Percentiles rank a stretch among this genome's conserved stretches.
phyloP scores from a whole-genome alignment of 2,888 invertebrate species.

The Synergus gifuensis region DNA sequence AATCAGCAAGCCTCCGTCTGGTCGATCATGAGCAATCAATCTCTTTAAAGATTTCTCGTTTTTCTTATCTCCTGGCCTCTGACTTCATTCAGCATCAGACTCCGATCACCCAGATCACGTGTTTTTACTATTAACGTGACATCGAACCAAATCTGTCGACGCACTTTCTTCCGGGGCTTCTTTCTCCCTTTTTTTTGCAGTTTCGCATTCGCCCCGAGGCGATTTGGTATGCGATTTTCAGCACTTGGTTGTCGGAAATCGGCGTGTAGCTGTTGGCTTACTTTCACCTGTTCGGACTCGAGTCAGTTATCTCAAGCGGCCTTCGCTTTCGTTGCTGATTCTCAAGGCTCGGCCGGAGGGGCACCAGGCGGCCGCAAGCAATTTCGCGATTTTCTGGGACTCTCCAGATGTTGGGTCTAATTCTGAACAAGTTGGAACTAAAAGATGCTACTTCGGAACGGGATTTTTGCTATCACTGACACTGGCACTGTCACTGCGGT shows the following conservation, averaged over 20 bases:
- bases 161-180: neutral
- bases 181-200: neutral
- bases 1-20: neutral
- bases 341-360: neutral
- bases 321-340: conserved; percentile 1
- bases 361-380: neutral
- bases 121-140: neutral
- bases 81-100: neutral
- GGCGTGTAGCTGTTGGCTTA: neutral
- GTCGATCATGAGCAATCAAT: neutral
- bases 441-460: neutral
- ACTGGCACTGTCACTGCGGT: conserved; percentile 44
- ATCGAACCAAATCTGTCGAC: neutral
- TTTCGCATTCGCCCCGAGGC: neutral
- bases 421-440: neutral
- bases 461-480: conserved; percentile 39
- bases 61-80: neutral
- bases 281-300: neutral
- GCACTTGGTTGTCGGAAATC: neutral
- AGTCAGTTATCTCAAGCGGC: neutral
- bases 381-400: neutral
- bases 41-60: neutral
- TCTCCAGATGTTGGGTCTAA: neutral
- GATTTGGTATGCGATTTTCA: neutral
- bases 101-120: neutral